A percentile compares a stretch with the other conserved stretches of the same genome.
These are phyloP conservation scores for Crocuta crocuta DNA, from an alignment of 2,113 vertebrate genomes.

Conservation along the genomic window DNA sequence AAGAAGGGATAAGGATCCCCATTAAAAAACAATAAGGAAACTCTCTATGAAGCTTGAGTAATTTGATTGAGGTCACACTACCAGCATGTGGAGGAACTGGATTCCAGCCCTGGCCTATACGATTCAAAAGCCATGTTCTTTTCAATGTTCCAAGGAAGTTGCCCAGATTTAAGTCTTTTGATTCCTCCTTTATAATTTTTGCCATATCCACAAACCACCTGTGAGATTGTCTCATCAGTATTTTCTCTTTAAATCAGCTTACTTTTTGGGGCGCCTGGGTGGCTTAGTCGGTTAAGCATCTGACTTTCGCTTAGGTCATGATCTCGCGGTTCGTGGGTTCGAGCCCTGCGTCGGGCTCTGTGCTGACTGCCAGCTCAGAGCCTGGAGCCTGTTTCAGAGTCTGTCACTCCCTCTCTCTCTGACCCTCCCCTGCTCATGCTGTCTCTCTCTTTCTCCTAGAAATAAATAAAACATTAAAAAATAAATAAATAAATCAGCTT, in stretches of 20 bases:
- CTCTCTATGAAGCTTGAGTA: not conserved
- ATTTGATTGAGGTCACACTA: not conserved
- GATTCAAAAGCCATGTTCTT: not conserved
- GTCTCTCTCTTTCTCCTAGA: too few species aligned
- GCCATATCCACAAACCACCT: not conserved
- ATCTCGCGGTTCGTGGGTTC: too few species aligned
- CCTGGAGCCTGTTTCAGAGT: too few species aligned
- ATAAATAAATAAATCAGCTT: not conserved
- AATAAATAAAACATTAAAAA: too few species aligned
- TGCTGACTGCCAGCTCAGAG: too few species aligned
- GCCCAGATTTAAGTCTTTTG: not conserved
- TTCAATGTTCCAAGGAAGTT: not conserved
- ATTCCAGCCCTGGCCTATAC: not conserved
- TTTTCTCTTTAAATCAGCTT: slow-evolving; percentile 45
- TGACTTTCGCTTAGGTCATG: too few species aligned
- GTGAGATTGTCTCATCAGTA: not conserved
- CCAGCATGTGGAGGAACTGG: slow-evolving; percentile 37
- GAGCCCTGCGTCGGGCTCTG: too few species aligned
- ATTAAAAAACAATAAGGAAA: slow-evolving; percentile 28
- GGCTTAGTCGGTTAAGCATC: too few species aligned
- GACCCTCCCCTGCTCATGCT: too few species aligned
- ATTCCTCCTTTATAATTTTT: not conserved
- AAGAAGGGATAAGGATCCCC: not conserved
- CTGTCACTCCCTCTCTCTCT: too few species aligned
- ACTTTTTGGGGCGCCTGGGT: not conserved